These are phyloP conservation scores for Danionella cerebrum DNA, from an alignment of 2,113 vertebrate species.

Conservation along the genomic window DNA sequence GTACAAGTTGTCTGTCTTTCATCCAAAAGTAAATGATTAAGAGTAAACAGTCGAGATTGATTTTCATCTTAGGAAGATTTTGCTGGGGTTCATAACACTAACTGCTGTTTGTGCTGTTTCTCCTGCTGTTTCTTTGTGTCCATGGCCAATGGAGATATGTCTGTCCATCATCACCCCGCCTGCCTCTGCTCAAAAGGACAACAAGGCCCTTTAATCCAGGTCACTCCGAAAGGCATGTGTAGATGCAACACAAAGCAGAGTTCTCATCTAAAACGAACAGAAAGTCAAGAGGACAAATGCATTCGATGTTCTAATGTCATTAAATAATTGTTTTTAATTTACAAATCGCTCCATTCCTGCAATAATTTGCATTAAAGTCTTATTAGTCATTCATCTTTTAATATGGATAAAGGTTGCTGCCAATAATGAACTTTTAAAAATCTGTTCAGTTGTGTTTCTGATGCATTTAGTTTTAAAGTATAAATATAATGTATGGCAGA, in stretches of 20 bases:
- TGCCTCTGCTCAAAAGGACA: conserved; percentile 83
- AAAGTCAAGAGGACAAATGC: background rate
- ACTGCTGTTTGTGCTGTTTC: conserved; percentile 89
- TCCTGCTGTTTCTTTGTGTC: conserved; percentile 89
- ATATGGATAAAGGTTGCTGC: no score
- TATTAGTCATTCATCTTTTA: no score
- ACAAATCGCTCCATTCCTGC: no score
- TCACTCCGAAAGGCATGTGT: conserved; percentile 93
- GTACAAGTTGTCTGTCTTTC: conserved; percentile 24
- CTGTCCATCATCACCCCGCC: conserved; percentile 80
- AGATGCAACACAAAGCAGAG: conserved; percentile 60
- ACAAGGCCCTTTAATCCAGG: conserved; percentile 80
- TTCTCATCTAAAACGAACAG: conserved; percentile 11
- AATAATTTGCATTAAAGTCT: no score
- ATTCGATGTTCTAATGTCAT: background rate
- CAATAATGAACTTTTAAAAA: no score
- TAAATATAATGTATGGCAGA: no score
- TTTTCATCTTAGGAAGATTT: conserved; percentile 15
- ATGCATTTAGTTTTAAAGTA: no score
- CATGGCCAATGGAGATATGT: conserved; percentile 61
- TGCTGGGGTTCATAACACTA: conserved; percentile 47
- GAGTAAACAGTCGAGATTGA: no score
- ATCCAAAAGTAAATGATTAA: no score
- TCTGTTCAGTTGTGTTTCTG: no score
- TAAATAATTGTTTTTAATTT: no score